Evolutionary conservation across 2,113 vertebrate genomes (phyloP), one percentile per base, ranked within the genome.

Genomic region (Sinosuthora webbiana): DNA sequence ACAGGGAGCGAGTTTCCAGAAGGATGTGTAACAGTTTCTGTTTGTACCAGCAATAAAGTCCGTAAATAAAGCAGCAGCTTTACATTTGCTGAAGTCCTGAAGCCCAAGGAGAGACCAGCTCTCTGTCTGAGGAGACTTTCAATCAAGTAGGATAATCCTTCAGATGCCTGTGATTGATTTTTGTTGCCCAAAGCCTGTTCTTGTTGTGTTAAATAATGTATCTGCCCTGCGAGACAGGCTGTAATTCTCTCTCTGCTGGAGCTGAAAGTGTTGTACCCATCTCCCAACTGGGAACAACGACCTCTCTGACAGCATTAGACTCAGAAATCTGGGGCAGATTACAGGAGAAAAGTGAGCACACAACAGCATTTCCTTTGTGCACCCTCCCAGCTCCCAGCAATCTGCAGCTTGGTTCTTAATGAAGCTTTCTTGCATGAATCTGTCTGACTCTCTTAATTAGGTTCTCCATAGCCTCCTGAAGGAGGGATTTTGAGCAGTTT

Each of bases 121-220:
- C 50, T 39, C 39, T 71, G 42, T 87, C 69, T 91, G 81, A 91
- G 70, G 44, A 53, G 57, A 53, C 53, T 93, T 96, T 93, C 90
- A 87, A 49, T 84, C 91, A 87, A 74, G 56, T 3, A 67, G 50
- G 30, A 63, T 84, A 84, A 93, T 90, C 74, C 78, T 88, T 75
- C 59, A 55, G 62, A 60, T 1, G n/a, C 47, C 31, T 24, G 24
- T 87, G 90, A 94, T 90, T 89, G 78, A 96, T 91, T 82, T 87
- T 73, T 5, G 1, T 79, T 95, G 95, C 94, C 74, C 85, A 82
- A 49, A 93, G 62, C 47, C 84, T 71, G 28, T 79, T 69, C 62
- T 93, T 78, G 69, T 79, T 90, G 69, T 87, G 74, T 78, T 95
- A 91, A 97, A 93, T 96, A 91, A 91, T 82, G 69, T 13, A 89